A percentile compares a stretch with the other conserved stretches of the same genome.
phyloP scores from a whole-genome alignment of 2,113 vertebrate genomes.

The Neotoma lepida region DNA sequence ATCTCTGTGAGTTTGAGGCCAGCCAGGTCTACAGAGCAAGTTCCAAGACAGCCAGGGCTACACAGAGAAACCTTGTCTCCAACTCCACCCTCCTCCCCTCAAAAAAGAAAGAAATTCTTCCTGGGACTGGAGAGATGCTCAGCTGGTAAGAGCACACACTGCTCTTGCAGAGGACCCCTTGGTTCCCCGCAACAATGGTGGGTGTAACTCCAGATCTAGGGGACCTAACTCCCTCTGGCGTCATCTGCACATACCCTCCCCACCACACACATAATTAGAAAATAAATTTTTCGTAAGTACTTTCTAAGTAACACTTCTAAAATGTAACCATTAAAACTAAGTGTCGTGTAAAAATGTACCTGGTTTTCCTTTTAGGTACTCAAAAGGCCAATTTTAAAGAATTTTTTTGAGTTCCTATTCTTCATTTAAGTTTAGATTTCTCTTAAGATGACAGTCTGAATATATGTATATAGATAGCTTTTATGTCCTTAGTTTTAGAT shows the following conservation, averaged over 20 bases:
- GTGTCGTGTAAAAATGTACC: not conserved
- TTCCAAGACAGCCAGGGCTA: not conserved
- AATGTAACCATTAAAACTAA: not conserved
- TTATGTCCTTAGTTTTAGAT: conserved; percentile 25
- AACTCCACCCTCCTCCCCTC: too few species aligned
- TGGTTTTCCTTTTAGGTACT: conserved; percentile 10
- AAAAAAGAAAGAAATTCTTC: not conserved
- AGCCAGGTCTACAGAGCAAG: too few species aligned
- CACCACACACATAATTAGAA: not conserved
- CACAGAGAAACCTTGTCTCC: not conserved
- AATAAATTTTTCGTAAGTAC: not conserved
- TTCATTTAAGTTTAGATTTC: not conserved
- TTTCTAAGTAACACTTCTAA: not conserved
- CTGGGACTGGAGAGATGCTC: not conserved
- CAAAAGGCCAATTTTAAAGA: not conserved
- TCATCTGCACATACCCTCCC: not conserved
- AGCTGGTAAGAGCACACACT: not conserved
- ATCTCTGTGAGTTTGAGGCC: too few species aligned
- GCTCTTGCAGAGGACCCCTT: not conserved
- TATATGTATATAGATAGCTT: conserved; percentile 9
- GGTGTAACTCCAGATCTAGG: not conserved
- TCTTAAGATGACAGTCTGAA: not conserved
- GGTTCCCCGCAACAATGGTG: not conserved
- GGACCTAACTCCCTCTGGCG: not conserved
- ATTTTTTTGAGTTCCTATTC: conserved; percentile 4